Conservation (phyloP, 2,113 vertebrate genomes). For the Leuciscus idus region DNA sequence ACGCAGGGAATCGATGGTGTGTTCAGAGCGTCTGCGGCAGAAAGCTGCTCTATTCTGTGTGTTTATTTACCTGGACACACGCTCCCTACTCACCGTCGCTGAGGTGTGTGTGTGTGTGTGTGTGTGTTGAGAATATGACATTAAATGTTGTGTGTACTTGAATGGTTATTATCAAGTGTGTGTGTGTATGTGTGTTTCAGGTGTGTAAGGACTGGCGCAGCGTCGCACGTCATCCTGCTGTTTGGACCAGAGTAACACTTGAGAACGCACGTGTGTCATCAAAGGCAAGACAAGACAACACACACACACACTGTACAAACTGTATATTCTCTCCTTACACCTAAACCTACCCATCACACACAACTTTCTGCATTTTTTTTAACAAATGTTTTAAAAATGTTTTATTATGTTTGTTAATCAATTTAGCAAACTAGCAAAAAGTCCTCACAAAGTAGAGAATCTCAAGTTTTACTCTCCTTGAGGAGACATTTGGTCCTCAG, state of each 20-base stretch:
- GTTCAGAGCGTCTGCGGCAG: slow-evolving; percentile 83
- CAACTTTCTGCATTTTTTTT: too few relatives aligned
- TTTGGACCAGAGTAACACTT: slow-evolving; percentile 88
- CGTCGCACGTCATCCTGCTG: slow-evolving; percentile 87
- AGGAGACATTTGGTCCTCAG: too few relatives aligned
- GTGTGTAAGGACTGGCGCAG: slow-evolving; percentile 89
- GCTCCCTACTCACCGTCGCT: slow-evolving; percentile 81
- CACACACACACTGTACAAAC: background rate
- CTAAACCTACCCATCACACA: background rate
- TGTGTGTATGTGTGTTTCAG: slow-evolving; percentile 75
- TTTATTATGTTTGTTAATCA: too few relatives aligned
- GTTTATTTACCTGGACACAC: slow-evolving; percentile 90
- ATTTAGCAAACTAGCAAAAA: too few relatives aligned
- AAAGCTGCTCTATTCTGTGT: slow-evolving; percentile 88
- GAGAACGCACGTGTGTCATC: slow-evolving; percentile 83
- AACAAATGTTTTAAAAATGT: too few relatives aligned
- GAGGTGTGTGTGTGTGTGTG: slow-evolving; percentile 81
- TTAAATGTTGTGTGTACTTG: background rate
- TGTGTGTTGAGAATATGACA: background rate
- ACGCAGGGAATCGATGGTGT: slow-evolving; percentile 80
- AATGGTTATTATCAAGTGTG: slow-evolving; percentile 64
- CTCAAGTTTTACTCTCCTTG: too few relatives aligned
- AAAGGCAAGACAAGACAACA: slow-evolving; percentile 54
- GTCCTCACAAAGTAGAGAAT: too few relatives aligned
- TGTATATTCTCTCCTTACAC: too few relatives aligned